phyloP scores from a whole-genome alignment of 2,888 invertebrate genomes.

The Eledona agricola region DNA sequence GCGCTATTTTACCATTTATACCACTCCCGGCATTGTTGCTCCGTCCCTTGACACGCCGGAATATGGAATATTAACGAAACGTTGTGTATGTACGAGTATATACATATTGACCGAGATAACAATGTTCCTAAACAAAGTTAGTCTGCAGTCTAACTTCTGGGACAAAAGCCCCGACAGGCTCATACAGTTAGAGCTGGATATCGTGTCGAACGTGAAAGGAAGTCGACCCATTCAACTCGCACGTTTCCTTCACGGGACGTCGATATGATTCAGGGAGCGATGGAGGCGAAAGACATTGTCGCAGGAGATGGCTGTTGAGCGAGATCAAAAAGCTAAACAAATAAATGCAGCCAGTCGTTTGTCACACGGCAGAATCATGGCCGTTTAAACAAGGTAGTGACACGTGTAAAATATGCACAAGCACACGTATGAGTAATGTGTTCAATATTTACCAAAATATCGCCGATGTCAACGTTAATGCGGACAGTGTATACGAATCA shows the following conservation, averaged over 20 bases:
- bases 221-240: constrained; percentile 33
- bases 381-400: constrained; percentile 58
- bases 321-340: constrained; percentile 48
- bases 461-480: constrained; percentile 38
- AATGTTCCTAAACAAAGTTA: constrained; percentile 39
- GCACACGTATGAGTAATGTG: constrained; percentile 58
- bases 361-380: constrained; percentile 56
- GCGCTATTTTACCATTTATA: constrained; percentile 19
- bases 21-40: constrained; percentile 9
- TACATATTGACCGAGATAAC: constrained; percentile 44
- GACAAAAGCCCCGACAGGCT: constrained; percentile 31
- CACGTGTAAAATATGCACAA: constrained; percentile 58
- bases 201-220: constrained; percentile 31
- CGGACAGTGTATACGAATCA: no score
- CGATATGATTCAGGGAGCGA: constrained; percentile 25
- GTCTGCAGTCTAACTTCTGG: constrained; percentile 33
- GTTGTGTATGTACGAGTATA: no score
- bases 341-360: constrained; percentile 49
- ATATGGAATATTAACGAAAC: constrained; percentile 50
- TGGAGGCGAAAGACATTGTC: constrained; percentile 28
- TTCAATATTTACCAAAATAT: constrained; percentile 55
- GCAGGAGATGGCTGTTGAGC: no score
- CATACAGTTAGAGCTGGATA: constrained; percentile 25
- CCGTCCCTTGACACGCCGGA: constrained; percentile 46
- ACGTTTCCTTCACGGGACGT: constrained; percentile 31